phyloP scores from a whole-genome alignment of 2,113 vertebrate species.

The Clarias batrachus region DNA sequence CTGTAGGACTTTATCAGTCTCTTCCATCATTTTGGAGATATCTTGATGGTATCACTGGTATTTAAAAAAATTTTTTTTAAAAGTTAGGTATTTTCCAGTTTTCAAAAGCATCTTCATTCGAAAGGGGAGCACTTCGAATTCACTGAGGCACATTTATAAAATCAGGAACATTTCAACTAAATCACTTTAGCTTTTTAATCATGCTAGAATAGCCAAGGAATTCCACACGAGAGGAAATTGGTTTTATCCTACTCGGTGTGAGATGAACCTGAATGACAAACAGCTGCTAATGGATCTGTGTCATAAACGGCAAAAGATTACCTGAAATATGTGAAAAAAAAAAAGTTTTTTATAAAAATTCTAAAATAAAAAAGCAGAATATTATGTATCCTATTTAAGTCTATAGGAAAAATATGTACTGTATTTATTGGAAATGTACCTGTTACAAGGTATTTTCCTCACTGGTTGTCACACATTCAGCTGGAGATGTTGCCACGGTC shows the following conservation, averaged over 20 bases:
- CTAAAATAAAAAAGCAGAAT: not conserved
- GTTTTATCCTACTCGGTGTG: not conserved
- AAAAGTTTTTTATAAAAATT: not conserved
- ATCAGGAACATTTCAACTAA: conserved; percentile 23
- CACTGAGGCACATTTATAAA: conserved; percentile 1
- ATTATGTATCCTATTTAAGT: not conserved
- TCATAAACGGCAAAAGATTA: not conserved
- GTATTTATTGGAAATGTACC: not conserved
- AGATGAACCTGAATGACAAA: not conserved
- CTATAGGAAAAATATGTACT: not conserved
- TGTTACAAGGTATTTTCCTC: not conserved
- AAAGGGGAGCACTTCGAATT: conserved; percentile 39
- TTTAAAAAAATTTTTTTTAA: no score
- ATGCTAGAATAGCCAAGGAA: conserved; percentile 7
- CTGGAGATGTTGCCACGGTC: not conserved
- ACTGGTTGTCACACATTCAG: not conserved
- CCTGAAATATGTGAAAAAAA: not conserved
- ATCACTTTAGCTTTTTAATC: conserved; percentile 28
- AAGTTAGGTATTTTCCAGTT: not conserved
- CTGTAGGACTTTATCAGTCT: not conserved
- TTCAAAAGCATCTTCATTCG: conserved; percentile 14
- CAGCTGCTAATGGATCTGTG: not conserved
- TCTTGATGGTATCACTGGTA: not conserved
- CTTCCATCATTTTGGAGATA: not conserved
- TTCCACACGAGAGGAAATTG: conserved; percentile 6